A percentile compares a stretch with the other conserved stretches of the same genome.
Evolutionary conservation across 2,888 invertebrate species (phyloP).

Genomic region (Catocala nupta): DNA sequence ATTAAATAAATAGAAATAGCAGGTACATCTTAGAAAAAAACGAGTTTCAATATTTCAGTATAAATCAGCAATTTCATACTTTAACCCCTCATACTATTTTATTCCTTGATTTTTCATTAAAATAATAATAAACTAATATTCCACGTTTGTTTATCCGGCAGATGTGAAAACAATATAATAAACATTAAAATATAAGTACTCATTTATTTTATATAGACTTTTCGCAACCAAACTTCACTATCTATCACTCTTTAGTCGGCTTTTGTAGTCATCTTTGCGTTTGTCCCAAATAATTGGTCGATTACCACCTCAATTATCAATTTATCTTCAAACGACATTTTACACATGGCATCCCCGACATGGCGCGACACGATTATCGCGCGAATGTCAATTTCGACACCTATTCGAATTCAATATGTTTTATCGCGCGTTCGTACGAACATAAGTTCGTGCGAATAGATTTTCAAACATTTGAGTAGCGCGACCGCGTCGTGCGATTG

Average conservation of each 20-base stretch:
- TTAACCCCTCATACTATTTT: too few relatives aligned
- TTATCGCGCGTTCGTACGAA: neutral
- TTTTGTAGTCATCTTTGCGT: constrained; percentile 40
- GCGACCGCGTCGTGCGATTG: constrained; percentile 8
- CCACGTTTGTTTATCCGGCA: too few relatives aligned
- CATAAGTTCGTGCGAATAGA: constrained; percentile 3
- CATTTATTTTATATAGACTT: constrained; percentile 34
- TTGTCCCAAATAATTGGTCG: constrained; percentile 29
- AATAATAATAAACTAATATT: too few relatives aligned
- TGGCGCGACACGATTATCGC: constrained; percentile 7
- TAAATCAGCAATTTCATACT: too few relatives aligned
- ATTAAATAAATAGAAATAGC: too few relatives aligned
- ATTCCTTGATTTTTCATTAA: too few relatives aligned
- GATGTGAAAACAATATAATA: constrained; percentile 26
- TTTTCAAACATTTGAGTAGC: neutral
- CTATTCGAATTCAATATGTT: neutral
- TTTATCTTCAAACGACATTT: constrained; percentile 10
- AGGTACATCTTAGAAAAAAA: too few relatives aligned
- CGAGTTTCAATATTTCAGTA: too few relatives aligned
- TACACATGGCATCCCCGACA: constrained; percentile 13
- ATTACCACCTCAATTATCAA: constrained; percentile 12
- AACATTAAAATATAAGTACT: constrained; percentile 31
- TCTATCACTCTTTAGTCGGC: constrained; percentile 36
- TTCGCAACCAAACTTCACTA: constrained; percentile 33
- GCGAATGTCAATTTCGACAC: neutral